phyloP scores from a whole-genome alignment of 2,113 vertebrate species.

The Ictalurus furcatus region DNA sequence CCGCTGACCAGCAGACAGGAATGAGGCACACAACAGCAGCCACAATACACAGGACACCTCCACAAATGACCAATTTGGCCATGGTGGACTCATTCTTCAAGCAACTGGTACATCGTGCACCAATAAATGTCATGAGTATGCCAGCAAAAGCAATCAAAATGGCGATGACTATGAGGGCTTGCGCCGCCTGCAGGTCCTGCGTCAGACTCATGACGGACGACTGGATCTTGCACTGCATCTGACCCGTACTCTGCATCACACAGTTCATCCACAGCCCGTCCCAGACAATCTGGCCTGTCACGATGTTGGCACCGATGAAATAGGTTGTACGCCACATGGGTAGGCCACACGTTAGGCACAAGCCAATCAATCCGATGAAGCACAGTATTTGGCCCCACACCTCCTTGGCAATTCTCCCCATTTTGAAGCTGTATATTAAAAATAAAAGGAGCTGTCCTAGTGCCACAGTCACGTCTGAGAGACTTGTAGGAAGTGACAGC shows the following conservation, averaged over 20 bases:
- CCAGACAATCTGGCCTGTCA: constrained; percentile 79
- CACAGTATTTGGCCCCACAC: constrained; percentile 80
- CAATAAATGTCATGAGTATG: constrained; percentile 66
- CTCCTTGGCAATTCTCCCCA: constrained; percentile 75
- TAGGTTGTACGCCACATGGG: constrained; percentile 90
- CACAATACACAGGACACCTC: constrained; percentile 66
- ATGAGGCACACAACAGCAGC: constrained; percentile 65
- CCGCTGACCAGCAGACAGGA: constrained; percentile 72
- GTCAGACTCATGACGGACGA: constrained; percentile 80
- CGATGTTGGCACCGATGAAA: constrained; percentile 86
- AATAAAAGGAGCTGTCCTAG: not conserved
- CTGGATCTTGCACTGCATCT: constrained; percentile 85
- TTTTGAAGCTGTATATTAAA: constrained; percentile 54
- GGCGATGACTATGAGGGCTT: constrained; percentile 74
- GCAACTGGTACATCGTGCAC: constrained; percentile 69
- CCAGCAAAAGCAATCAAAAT: constrained; percentile 66
- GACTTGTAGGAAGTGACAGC: constrained; percentile 37
- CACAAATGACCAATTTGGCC: constrained; percentile 66
- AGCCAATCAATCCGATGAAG: constrained; percentile 81
- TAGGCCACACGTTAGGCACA: constrained; percentile 78
- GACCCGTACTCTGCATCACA: constrained; percentile 92
- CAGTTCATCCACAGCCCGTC: constrained; percentile 98
- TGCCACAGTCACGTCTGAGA: constrained; percentile 27
- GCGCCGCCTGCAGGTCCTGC: constrained; percentile 83
- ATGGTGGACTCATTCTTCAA: constrained; percentile 62